Evolutionary conservation across 2,797 vertebrate genomes (phyloP).

Genomic region (Melanotaenia trifasciata): DNA sequence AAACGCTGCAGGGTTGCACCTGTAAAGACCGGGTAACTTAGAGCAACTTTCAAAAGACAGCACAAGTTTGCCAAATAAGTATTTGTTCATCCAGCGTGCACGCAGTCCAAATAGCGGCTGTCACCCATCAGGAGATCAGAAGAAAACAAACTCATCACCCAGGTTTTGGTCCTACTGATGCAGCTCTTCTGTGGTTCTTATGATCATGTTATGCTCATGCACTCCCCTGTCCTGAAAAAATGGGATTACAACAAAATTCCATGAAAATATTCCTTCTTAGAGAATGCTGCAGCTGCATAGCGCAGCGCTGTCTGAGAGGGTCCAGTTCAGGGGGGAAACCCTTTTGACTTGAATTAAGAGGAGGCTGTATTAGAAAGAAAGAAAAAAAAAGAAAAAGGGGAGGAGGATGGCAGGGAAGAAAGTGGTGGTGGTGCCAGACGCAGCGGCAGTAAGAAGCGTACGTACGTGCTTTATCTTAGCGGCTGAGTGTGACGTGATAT

Average conservation of each 20-base stretch:
- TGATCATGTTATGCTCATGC: slow-evolving; percentile 29
- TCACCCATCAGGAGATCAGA: slow-evolving; percentile 44
- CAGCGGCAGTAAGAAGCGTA: slow-evolving; percentile 78
- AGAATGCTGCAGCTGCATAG: slow-evolving; percentile 43
- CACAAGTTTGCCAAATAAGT: slow-evolving; percentile 54
- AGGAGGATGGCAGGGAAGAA: slow-evolving; percentile 67
- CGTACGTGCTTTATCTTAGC: slow-evolving; percentile 86
- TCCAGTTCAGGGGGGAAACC: slow-evolving; percentile 72
- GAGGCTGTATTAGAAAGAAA: slow-evolving; percentile 45
- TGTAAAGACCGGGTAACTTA: slow-evolving; percentile 33
- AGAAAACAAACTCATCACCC: slow-evolving; percentile 24
- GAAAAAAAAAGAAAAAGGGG: slow-evolving; percentile 8
- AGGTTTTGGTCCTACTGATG: slow-evolving; percentile 45
- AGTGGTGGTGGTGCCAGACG: slow-evolving; percentile 80
- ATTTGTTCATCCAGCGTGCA: slow-evolving; percentile 41
- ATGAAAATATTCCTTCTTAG: slow-evolving; percentile 58
- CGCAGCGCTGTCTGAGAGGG: slow-evolving; percentile 61
- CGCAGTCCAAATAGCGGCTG: slow-evolving; percentile 51
- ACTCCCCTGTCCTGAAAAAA: slow-evolving; percentile 12
- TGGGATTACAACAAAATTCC: slow-evolving; percentile 40
- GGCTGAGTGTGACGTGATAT: slow-evolving; percentile 87
- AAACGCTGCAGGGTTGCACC: slow-evolving; percentile 32
- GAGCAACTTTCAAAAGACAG: slow-evolving; percentile 64
- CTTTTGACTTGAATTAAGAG: slow-evolving; percentile 73
- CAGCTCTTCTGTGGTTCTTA: slow-evolving; percentile 30